Evolutionary conservation across 2,113 vertebrate species (phyloP).

Genomic region (Seriola dumerili): DNA sequence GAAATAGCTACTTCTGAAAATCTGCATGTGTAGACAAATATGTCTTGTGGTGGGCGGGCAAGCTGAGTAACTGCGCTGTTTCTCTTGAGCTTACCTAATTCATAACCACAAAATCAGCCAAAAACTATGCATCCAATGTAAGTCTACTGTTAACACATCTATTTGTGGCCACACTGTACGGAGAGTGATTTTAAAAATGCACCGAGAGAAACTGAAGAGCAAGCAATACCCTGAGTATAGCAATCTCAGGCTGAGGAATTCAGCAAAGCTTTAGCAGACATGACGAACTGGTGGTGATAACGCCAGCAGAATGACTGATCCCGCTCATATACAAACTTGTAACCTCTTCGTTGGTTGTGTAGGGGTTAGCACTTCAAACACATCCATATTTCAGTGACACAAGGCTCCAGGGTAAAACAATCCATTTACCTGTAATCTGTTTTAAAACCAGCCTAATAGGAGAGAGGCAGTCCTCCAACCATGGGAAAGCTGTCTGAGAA

Average conservation of each 20-base stretch:
- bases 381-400: slow-evolving; percentile 82
- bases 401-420: slow-evolving; percentile 72
- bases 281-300: slow-evolving; percentile 59
- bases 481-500: slow-evolving; percentile 43
- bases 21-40: slow-evolving; percentile 56
- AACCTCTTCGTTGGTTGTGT: slow-evolving; percentile 46
- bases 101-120: slow-evolving; percentile 18
- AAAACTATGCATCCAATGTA: slow-evolving; percentile 12
- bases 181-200: slow-evolving; percentile 15
- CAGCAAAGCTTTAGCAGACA: slow-evolving; percentile 48
- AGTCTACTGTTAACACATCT: slow-evolving; percentile 5
- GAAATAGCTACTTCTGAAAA: slow-evolving; percentile 51
- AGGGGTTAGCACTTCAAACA: slow-evolving; percentile 69
- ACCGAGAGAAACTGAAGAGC: slow-evolving; percentile 38
- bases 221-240: slow-evolving; percentile 61
- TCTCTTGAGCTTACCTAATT: slow-evolving; percentile 22
- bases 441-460: slow-evolving; percentile 48
- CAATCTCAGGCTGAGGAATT: slow-evolving; percentile 66
- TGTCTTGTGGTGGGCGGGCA: neutral
- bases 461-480: slow-evolving; percentile 28
- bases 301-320: slow-evolving; percentile 66
- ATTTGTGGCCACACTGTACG: neutral
- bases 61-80: slow-evolving; percentile 18
- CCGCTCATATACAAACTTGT: slow-evolving; percentile 63
- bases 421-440: slow-evolving; percentile 77